Conservation (phyloP, 53 echinoderm and acorn worm species). For the Crossaster papposus region DNA sequence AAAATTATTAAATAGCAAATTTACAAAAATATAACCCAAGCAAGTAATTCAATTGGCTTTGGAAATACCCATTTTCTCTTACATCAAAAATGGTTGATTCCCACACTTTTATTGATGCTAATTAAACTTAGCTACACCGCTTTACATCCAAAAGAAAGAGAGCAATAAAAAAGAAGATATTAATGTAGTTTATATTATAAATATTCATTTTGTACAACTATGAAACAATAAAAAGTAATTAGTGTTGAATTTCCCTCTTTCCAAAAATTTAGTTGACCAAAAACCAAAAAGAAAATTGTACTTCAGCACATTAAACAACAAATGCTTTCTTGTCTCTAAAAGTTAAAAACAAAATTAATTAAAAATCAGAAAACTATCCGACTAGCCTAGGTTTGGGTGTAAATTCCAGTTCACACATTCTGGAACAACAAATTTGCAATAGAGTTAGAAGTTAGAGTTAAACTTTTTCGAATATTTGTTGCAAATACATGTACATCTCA, state of each 20-base stretch:
- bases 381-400: too few species aligned
- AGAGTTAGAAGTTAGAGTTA: too few species aligned
- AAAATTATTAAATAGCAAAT: background rate
- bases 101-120: background rate
- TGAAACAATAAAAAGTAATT: background rate
- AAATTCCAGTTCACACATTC: too few species aligned
- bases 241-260: background rate
- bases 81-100: background rate
- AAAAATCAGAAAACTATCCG: too few species aligned
- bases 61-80: background rate
- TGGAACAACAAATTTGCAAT: background rate
- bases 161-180: background rate
- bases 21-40: conserved; percentile 27
- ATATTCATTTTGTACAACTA: background rate
- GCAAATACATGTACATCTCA: too few species aligned
- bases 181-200: background rate
- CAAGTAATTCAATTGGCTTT: conserved; percentile 29
- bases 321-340: too few species aligned
- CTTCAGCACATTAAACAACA: too few species aligned
- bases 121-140: background rate
- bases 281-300: too few species aligned
- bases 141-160: background rate
- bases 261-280: too few species aligned
- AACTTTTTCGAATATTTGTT: too few species aligned
- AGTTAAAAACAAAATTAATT: too few species aligned